Base-by-base conservation (phyloP, 92 coral and sea anemone genomes). In the Nematostella vectensis region DNA sequence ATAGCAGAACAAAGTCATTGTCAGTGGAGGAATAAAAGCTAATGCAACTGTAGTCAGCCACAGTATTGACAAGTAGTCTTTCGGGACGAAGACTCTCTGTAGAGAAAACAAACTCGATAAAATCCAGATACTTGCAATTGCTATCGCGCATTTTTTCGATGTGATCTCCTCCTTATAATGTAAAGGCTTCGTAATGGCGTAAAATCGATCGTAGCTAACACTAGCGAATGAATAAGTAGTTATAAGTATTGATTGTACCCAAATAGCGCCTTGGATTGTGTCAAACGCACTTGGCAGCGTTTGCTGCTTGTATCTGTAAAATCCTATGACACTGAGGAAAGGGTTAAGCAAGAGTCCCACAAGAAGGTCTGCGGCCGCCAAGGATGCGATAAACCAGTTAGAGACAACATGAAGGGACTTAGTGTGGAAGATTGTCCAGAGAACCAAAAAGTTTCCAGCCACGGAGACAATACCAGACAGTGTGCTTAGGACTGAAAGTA, bases 271-370 rank as follows among this genome's bases (percentile, higher is more conserved):
- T 12, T 81, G 76, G 49, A 64, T 44, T 11, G 58, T 28, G 29
- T 59, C 63, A 3, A 63, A 45, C 1, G 48, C 47, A 27, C 37
- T 61, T 25, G 82, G 58, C 1, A 83, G 50, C 19, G 61, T 54
- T 12, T 58, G 33, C 19, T 70, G 66, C 28, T 76, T 67, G 51
- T 53, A 44, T 11, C 67, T 54, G 68, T 85, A 84, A 28, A 58
- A 23, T n/a, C 33, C 53, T 1, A 69, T 24, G 0, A 57, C 50
- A 0, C 62, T 29, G 38, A 72, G 55, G 2, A 72, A 28, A 23
- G 94, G 94, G 43, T 74, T 80, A n/a, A 79, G 68, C 18, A 70
- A 39, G 10, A 75, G 10, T 21, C 94, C 94, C 1, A 84, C 87
- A 0, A 75, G 15, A 1, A 70, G 58, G 54, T 84, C 94, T 11